Evolutionary conservation across 2,888 invertebrate species (phyloP).

Genomic region (Trilocha varians): DNA sequence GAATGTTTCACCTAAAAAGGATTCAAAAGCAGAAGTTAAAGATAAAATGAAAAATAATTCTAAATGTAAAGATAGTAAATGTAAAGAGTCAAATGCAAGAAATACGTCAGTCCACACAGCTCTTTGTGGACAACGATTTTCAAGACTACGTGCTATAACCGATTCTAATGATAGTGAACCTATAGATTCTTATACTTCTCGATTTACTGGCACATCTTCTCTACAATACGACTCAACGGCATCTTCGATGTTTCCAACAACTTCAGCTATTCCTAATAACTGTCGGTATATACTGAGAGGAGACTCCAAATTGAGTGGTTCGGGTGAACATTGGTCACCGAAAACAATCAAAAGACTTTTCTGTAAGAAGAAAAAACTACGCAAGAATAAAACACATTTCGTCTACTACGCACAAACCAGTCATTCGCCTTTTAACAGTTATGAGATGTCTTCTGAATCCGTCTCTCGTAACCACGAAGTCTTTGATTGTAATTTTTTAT

Average conservation of each 20-base stretch:
- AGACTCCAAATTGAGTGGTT: neutral
- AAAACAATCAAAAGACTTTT: constrained; percentile 9
- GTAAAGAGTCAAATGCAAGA: neutral
- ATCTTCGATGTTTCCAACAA: neutral
- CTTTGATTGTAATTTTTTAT: constrained; percentile 24
- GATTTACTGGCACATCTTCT: neutral
- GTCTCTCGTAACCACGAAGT: constrained; percentile 1
- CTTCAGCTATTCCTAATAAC: neutral
- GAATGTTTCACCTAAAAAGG: neutral
- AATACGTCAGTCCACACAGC: constrained; percentile 6
- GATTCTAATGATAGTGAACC: neutral
- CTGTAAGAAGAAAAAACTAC: constrained; percentile 21
- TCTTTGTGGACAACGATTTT: constrained; percentile 2
- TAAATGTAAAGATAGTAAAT: neutral
- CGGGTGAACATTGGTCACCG: neutral
- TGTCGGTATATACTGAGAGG: neutral
- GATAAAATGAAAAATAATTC: neutral
- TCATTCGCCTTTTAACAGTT: constrained; percentile 21
- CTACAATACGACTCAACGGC: neutral
- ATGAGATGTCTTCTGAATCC: constrained; percentile 2
- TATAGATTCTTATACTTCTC: neutral
- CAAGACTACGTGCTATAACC: neutral
- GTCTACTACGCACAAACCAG: constrained; percentile 38
- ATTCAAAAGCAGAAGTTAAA: neutral
- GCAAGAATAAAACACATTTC: constrained; percentile 23